Evolutionary conservation across 2,113 vertebrate species (phyloP).

Genomic region (Pristiophorus japonicus): DNA sequence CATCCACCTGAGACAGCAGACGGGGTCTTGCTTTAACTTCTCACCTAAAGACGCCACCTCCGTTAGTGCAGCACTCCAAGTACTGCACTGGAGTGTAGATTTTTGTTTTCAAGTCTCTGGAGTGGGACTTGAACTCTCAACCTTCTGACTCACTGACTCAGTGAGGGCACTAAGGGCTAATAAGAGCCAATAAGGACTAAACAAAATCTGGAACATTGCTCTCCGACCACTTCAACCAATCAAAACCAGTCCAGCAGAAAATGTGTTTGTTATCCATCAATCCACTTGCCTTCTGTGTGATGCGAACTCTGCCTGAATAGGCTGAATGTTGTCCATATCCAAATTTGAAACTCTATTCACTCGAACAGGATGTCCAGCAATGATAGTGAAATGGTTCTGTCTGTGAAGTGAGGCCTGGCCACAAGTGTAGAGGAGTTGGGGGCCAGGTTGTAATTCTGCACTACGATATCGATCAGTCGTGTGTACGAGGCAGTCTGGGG

Average conservation of each 20-base stretch:
- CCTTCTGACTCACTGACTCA: too few relatives aligned
- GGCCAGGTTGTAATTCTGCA: neutral
- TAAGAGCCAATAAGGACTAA: too few relatives aligned
- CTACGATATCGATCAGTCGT: too few relatives aligned
- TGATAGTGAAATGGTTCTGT: neutral
- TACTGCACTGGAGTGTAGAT: too few relatives aligned
- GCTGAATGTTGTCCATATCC: neutral
- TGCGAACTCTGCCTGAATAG: neutral
- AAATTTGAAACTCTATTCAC: neutral
- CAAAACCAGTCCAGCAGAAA: neutral
- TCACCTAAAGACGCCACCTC: too few relatives aligned
- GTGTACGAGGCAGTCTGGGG: too few relatives aligned
- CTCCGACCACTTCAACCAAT: neutral
- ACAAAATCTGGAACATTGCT: neutral
- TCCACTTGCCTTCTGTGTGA: neutral
- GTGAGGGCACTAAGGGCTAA: neutral
- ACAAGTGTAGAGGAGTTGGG: too few relatives aligned
- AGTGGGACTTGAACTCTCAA: too few relatives aligned
- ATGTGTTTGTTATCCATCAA: neutral
- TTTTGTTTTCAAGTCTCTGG: too few relatives aligned
- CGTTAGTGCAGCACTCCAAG: too few relatives aligned
- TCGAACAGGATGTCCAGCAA: neutral
- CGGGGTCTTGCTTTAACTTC: too few relatives aligned
- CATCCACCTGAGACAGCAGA: too few relatives aligned
- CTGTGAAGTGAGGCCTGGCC: neutral